These are phyloP conservation scores for Mnemiopsis leidyi DNA, from an alignment of 37 sponge, comb jelly and placozoan genomes.

Conservation along the genomic window DNA sequence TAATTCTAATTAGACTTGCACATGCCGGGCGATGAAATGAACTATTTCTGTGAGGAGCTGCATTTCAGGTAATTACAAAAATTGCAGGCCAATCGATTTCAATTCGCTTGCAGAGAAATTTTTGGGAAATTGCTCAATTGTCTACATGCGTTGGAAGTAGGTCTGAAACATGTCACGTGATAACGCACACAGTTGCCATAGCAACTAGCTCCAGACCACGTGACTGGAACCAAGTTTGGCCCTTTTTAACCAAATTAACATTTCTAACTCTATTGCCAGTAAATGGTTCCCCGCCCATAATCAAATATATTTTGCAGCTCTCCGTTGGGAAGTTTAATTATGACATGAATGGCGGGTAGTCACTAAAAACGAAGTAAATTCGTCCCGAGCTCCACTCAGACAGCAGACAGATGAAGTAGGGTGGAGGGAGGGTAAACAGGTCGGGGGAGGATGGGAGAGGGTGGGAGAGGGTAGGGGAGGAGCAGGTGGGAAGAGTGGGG, in stretches of 20 bases:
- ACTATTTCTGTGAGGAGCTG: too few species aligned
- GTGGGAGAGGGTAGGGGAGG: too few species aligned
- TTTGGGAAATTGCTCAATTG: neutral
- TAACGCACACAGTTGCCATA: neutral
- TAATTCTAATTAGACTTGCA: too few species aligned
- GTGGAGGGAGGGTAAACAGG: too few species aligned
- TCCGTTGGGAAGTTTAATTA: neutral
- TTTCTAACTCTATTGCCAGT: neutral
- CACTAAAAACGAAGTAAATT: neutral
- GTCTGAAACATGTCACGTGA: neutral
- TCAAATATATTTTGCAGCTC: neutral
- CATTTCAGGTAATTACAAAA: too few species aligned
- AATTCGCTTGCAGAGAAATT: neutral
- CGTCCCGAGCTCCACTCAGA: too few species aligned
- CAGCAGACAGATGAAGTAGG: too few species aligned
- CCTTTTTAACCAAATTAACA: neutral
- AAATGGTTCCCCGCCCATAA: neutral
- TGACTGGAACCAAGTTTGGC: neutral
- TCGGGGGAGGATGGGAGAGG: too few species aligned
- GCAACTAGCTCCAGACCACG: neutral
- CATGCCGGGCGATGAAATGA: too few species aligned
- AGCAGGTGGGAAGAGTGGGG: too few species aligned
- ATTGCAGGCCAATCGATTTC: neutral
- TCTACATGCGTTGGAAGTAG: neutral
- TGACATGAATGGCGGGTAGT: neutral